Conservation (phyloP, 2,797 vertebrate genomes). For the Galaxias olidus region DNA sequence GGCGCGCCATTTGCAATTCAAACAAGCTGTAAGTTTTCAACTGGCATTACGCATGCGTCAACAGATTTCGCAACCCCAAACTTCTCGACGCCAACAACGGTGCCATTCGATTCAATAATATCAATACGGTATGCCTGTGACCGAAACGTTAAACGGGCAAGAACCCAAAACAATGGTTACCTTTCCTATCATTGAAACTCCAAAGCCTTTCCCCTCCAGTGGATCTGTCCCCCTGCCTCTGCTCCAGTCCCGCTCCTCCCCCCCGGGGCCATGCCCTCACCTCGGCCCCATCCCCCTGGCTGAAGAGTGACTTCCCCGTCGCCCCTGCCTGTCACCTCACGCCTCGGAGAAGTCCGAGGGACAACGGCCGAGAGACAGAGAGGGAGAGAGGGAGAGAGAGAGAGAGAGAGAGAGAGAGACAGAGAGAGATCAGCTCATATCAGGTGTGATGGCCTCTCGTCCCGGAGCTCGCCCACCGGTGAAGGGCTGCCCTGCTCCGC, state of each 20-base stretch:
- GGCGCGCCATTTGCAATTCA: too few relatives aligned
- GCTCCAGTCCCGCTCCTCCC: conserved; percentile 5
- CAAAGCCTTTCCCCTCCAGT: too few relatives aligned
- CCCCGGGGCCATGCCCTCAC: neutral
- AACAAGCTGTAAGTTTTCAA: too few relatives aligned
- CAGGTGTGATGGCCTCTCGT: conserved; percentile 31
- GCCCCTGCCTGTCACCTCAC: neutral
- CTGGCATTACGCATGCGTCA: too few relatives aligned
- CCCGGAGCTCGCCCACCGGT: conserved; percentile 8
- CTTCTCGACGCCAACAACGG: too few relatives aligned
- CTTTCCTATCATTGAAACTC: too few relatives aligned
- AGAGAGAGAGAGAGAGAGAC: conserved; percentile 21
- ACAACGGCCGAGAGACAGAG: too few relatives aligned
- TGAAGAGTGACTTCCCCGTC: neutral
- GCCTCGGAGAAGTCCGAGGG: conserved; percentile 1
- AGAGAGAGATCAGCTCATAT: conserved; percentile 38
- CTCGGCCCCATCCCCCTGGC: neutral
- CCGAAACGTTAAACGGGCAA: too few relatives aligned
- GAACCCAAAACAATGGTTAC: too few relatives aligned
- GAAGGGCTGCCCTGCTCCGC: conserved; percentile 36
- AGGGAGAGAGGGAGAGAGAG: conserved; percentile 20
- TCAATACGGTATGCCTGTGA: too few relatives aligned
- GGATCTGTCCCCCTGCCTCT: conserved; percentile 6
- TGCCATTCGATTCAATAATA: too few relatives aligned
- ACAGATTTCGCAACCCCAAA: too few relatives aligned